Conservation (phyloP, 1,140 invertebrate genomes). For the Eueides isabella region DNA sequence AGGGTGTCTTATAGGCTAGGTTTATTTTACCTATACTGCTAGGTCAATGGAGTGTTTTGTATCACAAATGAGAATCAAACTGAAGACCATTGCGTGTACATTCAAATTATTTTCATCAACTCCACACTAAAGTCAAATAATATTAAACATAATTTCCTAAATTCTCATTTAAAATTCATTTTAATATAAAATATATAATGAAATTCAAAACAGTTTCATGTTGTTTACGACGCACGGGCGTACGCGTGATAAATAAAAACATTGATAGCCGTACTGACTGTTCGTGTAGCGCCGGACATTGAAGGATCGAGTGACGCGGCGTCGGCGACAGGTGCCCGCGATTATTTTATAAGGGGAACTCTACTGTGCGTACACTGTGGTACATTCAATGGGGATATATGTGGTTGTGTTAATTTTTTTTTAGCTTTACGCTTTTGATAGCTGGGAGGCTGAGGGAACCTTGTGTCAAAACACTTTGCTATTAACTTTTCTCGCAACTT, state of each 20-base stretch:
- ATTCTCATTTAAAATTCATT: not conserved
- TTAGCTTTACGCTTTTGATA: not conserved
- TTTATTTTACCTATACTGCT: no score
- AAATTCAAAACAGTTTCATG: constrained; percentile 4
- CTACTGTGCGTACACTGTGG: constrained; percentile 22
- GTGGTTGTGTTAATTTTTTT: not conserved
- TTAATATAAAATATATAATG: not conserved
- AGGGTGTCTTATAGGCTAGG: no score
- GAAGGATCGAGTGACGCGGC: constrained; percentile 48
- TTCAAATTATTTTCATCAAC: no score
- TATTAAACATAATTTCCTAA: not conserved
- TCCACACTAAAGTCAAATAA: no score
- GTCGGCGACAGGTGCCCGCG: constrained; percentile 55
- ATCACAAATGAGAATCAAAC: no score
- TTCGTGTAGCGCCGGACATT: constrained; percentile 47
- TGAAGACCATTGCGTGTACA: no score
- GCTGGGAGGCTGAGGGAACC: no score
- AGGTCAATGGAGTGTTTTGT: no score
- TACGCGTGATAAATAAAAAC: constrained; percentile 16
- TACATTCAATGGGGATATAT: not conserved
- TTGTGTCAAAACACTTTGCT: no score
- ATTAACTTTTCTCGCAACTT: no score
- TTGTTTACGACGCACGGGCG: not conserved
- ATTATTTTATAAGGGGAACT: constrained; percentile 53
- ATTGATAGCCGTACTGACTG: constrained; percentile 26